Conservation (phyloP, 1,140 invertebrate genomes). For the Orchesella cincta region DNA sequence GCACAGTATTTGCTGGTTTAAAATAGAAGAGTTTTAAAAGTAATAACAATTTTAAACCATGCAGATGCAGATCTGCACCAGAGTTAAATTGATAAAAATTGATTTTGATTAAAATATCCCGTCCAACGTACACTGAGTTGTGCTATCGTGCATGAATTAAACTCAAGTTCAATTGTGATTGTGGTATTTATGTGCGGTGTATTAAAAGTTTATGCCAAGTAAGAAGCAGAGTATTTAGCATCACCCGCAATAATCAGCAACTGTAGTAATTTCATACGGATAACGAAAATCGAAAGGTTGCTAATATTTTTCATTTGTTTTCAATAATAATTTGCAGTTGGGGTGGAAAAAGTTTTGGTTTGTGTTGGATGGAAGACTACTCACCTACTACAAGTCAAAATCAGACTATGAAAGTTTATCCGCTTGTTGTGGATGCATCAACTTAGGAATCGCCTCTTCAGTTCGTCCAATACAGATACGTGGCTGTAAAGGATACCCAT, state of each 20-base stretch:
- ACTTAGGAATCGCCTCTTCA: constrained; percentile 55
- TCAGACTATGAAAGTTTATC: constrained; percentile 60
- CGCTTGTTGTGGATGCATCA: constrained; percentile 61
- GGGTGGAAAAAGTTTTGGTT: constrained; percentile 62
- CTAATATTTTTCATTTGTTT: not conserved
- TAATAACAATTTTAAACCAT: too few species aligned
- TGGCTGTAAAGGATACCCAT: constrained; percentile 50
- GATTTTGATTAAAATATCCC: constrained; percentile 22
- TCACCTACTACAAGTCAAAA: constrained; percentile 61
- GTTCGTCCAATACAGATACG: constrained; percentile 49
- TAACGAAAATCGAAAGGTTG: not conserved
- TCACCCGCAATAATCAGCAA: too few species aligned
- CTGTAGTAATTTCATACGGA: not conserved
- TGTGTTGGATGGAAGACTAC: constrained; percentile 60
- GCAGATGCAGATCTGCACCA: too few species aligned
- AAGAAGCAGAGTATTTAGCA: too few species aligned
- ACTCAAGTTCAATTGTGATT: not conserved
- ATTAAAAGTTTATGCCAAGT: too few species aligned
- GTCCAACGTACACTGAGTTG: not conserved
- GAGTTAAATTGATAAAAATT: constrained; percentile 15
- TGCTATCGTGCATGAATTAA: not conserved
- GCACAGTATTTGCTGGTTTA: too few species aligned
- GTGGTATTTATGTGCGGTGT: too few species aligned
- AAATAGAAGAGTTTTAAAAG: too few species aligned
- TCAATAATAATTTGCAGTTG: constrained; percentile 36